phyloP scores from a whole-genome alignment of 2,888 invertebrate genomes.

The Sphaerophoria taeniata region DNA sequence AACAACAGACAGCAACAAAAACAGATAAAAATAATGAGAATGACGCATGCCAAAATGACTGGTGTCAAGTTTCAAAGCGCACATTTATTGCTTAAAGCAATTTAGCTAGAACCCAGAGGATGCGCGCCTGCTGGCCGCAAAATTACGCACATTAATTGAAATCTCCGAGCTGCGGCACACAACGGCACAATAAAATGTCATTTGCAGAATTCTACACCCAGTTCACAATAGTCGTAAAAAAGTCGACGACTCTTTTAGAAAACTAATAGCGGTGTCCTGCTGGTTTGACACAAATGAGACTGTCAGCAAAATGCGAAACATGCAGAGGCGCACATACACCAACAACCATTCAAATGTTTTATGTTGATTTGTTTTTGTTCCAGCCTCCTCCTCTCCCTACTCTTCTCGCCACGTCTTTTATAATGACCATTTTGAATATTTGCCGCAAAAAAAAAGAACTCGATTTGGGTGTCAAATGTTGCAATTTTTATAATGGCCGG shows the following conservation, averaged over 20 bases:
- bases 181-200: conserved; percentile 34
- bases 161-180: conserved; percentile 39
- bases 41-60: conserved; percentile 71
- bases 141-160: conserved; percentile 73
- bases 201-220: conserved; percentile 50
- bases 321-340: neutral
- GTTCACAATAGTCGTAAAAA: conserved; percentile 63
- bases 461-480: conserved; percentile 56
- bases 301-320: conserved; percentile 56
- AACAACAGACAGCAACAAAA: too few relatives aligned
- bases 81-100: conserved; percentile 52
- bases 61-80: conserved; percentile 58
- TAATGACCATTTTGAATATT: conserved; percentile 19
- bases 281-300: conserved; percentile 57
- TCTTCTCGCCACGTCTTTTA: neutral
- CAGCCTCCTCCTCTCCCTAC: neutral
- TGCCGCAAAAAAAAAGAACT: conserved; percentile 20
- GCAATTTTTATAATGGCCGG: conserved; percentile 37
- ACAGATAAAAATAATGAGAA: conserved; percentile 66
- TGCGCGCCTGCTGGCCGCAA: conserved; percentile 44
- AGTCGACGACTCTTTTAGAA: conserved; percentile 51
- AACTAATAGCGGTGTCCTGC: conserved; percentile 52
- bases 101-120: neutral
- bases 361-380: neutral
- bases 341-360: conserved; percentile 6